These are phyloP conservation scores for Sceloporus undulatus DNA, from an alignment of 2,113 vertebrate genomes.

Conservation along the genomic window DNA sequence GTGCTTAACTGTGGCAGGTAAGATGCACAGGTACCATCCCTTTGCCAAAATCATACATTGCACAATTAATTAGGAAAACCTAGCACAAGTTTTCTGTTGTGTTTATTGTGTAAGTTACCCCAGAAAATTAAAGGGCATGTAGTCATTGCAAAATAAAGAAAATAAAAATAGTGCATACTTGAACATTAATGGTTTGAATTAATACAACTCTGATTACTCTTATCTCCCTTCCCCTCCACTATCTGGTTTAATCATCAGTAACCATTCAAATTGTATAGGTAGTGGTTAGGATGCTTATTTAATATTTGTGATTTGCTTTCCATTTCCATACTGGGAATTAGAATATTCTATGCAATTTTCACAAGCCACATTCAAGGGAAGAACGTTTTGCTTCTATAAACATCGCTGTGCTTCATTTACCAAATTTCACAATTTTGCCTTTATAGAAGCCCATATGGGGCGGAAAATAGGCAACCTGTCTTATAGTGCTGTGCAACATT, in stretches of 20 bases:
- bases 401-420: constrained; percentile 57
- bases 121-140: background rate
- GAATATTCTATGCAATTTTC: constrained; percentile 18
- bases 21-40: too few relatives aligned
- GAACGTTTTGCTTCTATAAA: constrained; percentile 52
- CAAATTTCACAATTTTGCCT: constrained; percentile 64
- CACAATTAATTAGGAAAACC: too few relatives aligned
- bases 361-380: constrained; percentile 17
- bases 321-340: background rate
- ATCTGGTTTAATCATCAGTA: background rate
- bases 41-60: background rate
- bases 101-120: background rate
- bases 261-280: background rate
- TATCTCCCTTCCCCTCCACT: background rate
- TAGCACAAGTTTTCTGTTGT: too few relatives aligned
- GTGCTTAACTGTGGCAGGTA: background rate
- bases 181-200: background rate
- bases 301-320: background rate
- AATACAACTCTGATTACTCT: too few relatives aligned
- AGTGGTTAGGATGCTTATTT: background rate
- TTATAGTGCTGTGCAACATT: constrained; percentile 64
- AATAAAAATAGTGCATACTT: background rate
- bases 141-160: background rate
- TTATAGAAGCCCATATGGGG: constrained; percentile 45
- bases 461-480: constrained; percentile 60